Evolutionary conservation across 2,113 vertebrate genomes (phyloP).

Genomic region (Climacteris rufus): DNA sequence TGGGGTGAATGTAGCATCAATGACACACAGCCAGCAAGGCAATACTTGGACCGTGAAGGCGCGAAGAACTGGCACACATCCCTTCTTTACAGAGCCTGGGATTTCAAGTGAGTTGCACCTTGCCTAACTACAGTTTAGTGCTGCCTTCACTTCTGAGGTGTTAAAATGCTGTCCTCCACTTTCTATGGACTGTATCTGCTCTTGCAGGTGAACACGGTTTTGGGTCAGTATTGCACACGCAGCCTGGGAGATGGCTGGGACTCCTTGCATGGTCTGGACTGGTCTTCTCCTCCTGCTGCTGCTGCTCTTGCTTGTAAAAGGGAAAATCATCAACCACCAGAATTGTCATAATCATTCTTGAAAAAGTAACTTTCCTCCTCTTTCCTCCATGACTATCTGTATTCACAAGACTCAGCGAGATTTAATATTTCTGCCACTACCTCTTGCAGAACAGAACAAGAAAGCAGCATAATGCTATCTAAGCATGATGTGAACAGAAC

Average conservation of each 20-base stretch:
- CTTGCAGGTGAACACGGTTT: neutral
- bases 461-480: conserved; percentile 10
- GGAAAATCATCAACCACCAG: neutral
- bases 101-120: neutral
- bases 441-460: neutral
- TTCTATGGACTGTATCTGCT: neutral
- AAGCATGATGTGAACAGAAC: neutral
- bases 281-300: neutral
- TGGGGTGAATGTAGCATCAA: neutral
- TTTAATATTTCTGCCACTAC: neutral
- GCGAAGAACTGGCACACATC: neutral
- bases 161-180: neutral
- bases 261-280: neutral
- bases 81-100: neutral
- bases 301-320: neutral
- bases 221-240: neutral
- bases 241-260: neutral
- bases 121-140: neutral
- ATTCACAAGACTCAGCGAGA: neutral
- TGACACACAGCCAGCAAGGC: accelerated
- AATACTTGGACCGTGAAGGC: neutral
- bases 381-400: neutral
- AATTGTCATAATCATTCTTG: neutral
- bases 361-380: neutral
- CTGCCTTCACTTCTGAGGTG: neutral